Evolutionary conservation across 2,888 invertebrate species (phyloP).

Genomic region (Dorcus parallelipipedus): DNA sequence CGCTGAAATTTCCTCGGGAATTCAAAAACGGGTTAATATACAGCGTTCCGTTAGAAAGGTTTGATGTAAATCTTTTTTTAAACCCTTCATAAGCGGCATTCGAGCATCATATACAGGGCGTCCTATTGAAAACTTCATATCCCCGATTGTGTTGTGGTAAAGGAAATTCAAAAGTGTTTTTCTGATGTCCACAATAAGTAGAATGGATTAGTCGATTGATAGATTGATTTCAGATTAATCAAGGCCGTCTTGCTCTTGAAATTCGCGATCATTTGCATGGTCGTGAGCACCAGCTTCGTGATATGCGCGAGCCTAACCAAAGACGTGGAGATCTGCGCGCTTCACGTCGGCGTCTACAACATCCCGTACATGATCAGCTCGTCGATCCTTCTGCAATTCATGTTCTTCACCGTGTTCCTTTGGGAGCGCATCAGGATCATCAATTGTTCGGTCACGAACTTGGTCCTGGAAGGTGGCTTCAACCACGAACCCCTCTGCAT

Average conservation of each 20-base stretch:
- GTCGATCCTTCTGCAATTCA: constrained; percentile 13
- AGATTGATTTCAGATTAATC: constrained; percentile 1
- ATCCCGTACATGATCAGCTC: constrained; percentile 6
- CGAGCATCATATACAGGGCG: no score
- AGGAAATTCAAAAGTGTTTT: no score
- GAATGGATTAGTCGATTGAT: neutral
- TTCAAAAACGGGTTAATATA: no score
- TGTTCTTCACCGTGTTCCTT: constrained; percentile 8
- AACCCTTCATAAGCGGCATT: no score
- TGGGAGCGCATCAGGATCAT: constrained; percentile 16
- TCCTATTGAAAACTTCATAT: no score
- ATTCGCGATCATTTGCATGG: neutral
- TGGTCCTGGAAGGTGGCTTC: constrained; percentile 1
- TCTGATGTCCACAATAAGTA: no score
- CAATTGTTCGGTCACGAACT: constrained; percentile 12
- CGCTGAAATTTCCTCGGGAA: no score
- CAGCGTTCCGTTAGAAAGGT: no score
- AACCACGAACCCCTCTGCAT: neutral
- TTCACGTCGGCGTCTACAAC: constrained; percentile 7
- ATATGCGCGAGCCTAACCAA: constrained; percentile 2
- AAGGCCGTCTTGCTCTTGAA: constrained; percentile 1
- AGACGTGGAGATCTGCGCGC: neutral
- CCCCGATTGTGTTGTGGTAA: no score
- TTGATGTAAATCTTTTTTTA: no score
- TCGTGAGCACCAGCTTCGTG: neutral